Evolutionary conservation across 2,797 vertebrate species (phyloP).

Genomic region (Hephaestus fuliginosus): DNA sequence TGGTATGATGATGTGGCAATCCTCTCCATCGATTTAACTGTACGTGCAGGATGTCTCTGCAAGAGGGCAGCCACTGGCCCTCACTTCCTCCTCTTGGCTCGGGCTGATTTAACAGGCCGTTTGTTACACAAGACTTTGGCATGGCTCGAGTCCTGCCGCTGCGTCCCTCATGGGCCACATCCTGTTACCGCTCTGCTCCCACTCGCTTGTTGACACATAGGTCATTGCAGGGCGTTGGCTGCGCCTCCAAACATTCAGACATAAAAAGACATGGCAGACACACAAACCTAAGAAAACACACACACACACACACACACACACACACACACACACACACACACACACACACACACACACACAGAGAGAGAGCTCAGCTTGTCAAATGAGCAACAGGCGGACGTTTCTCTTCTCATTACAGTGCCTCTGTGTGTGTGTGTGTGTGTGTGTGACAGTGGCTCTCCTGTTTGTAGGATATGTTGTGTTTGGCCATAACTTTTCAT

Average conservation of each 20-base stretch:
- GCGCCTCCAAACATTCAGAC: conserved; percentile 57
- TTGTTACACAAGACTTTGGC: conserved; percentile 73
- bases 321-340: neutral
- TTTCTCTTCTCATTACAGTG: conserved; percentile 58
- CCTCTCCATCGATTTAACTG: conserved; percentile 29
- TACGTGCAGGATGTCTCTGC: conserved; percentile 22
- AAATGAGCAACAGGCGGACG: conserved; percentile 24
- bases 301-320: conserved; percentile 8
- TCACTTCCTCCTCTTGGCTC: conserved; percentile 56
- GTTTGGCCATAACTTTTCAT: conserved; percentile 69
- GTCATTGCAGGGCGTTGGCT: conserved; percentile 75
- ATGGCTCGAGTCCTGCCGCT: conserved; percentile 44
- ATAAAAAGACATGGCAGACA: conserved; percentile 64
- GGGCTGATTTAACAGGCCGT: conserved; percentile 57
- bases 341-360: neutral
- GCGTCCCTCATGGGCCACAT: conserved; percentile 72
- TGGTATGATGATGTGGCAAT: conserved; percentile 65
- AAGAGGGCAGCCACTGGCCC: conserved; percentile 26
- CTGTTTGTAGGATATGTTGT: conserved; percentile 54
- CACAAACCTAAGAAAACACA: conserved; percentile 31
- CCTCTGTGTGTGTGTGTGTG: conserved; percentile 22
- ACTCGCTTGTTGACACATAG: conserved; percentile 77
- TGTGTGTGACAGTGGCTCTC: conserved; percentile 26
- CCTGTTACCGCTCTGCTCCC: conserved; percentile 76
- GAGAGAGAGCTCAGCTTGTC: conserved; percentile 30